phyloP scores from a whole-genome alignment of 2,113 vertebrate genomes.

The Zeus faber region DNA sequence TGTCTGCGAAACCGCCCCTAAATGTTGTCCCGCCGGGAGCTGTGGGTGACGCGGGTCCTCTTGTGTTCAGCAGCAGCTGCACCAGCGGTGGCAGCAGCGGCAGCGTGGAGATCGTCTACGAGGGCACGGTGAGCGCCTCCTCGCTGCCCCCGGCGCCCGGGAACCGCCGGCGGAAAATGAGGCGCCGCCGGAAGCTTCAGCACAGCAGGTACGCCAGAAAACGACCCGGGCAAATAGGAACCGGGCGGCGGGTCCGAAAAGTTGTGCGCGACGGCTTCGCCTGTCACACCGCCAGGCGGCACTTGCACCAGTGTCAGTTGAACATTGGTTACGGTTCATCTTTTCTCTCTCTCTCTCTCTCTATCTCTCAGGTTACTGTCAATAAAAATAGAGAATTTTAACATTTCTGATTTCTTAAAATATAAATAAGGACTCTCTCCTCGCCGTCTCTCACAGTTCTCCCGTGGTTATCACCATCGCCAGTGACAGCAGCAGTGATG shows the following conservation, averaged over 20 bases:
- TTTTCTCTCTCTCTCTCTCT: too few species aligned
- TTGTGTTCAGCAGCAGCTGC: conserved; percentile 17
- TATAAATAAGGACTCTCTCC: not conserved
- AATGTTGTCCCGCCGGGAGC: not conserved
- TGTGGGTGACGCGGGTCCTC: not conserved
- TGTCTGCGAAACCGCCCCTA: too few species aligned
- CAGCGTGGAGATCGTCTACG: conserved; percentile 69
- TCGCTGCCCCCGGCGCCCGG: too few species aligned
- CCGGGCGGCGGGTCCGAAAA: too few species aligned
- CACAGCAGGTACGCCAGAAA: conserved; percentile 34
- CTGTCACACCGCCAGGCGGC: too few species aligned
- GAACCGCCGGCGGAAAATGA: conserved; percentile 37
- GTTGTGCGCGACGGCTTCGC: too few species aligned
- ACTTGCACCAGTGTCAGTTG: too few species aligned
- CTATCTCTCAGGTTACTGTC: too few species aligned
- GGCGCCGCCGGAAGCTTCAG: not conserved
- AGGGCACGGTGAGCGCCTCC: conserved; percentile 25
- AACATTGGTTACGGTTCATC: too few species aligned
- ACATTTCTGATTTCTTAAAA: not conserved
- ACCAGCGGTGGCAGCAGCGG: conserved; percentile 46
- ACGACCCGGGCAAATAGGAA: not conserved
- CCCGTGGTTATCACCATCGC: conserved; percentile 63
- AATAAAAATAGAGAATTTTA: too few species aligned
- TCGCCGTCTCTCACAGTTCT: conserved; percentile 27
- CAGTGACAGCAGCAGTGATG: conserved; percentile 49